phyloP scores from a whole-genome alignment of 2,888 invertebrate genomes.

The Callyntrura guangdongensis region DNA sequence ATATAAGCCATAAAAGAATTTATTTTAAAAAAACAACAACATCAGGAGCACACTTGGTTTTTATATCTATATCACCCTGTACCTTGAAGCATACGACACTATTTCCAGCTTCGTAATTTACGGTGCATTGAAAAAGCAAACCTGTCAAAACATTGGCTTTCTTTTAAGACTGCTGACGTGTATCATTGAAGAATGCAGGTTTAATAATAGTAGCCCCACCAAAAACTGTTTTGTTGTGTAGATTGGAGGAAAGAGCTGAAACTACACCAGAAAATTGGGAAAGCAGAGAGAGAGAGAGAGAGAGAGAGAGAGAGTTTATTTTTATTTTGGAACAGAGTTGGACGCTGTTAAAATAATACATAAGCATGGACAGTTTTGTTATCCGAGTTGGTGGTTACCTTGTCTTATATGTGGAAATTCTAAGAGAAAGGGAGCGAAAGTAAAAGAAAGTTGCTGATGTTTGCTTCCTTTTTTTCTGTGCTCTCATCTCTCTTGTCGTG shows the following conservation, averaged over 20 bases:
- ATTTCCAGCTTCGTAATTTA: neutral
- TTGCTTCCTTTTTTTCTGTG: neutral
- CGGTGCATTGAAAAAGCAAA: constrained; percentile 11
- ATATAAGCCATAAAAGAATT: constrained; percentile 49
- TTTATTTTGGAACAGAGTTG: neutral
- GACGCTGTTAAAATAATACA: neutral
- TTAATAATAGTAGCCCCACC: neutral
- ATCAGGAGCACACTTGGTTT: neutral
- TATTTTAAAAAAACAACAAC: constrained; percentile 35
- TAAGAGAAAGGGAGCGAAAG: constrained; percentile 6
- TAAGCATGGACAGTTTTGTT: too few species aligned
- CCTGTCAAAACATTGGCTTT: constrained; percentile 59
- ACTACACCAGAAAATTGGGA: neutral
- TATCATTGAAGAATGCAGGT: neutral
- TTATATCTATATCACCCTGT: too few species aligned
- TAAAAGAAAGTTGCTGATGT: constrained; percentile 59
- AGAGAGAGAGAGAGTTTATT: neutral
- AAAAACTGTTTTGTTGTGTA: neutral
- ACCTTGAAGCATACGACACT: too few species aligned
- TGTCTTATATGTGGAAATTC: neutral
- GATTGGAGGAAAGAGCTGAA: neutral
- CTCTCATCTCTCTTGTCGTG: neutral
- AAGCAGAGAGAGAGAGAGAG: neutral
- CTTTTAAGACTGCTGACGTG: neutral
- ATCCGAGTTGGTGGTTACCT: neutral